Evolutionary conservation across 2,888 invertebrate genomes (phyloP).

Genomic region (Hipparchia semele): DNA sequence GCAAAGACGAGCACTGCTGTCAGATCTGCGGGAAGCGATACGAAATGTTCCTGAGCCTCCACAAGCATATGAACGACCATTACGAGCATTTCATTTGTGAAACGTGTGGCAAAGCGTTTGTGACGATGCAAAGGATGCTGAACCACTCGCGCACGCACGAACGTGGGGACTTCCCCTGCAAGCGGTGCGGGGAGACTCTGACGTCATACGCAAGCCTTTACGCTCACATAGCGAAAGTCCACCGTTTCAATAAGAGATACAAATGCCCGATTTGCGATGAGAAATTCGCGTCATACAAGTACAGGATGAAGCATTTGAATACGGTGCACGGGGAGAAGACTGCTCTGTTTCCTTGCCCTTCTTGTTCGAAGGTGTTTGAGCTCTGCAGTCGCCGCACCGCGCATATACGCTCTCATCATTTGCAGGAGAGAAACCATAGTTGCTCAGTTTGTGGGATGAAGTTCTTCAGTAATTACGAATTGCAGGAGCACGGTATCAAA

Average conservation of each 20-base stretch:
- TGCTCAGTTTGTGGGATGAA: conserved; percentile 80
- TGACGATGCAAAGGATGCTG: conserved; percentile 69
- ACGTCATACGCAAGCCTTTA: conserved; percentile 64
- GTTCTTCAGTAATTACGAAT: conserved; percentile 80
- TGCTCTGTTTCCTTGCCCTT: conserved; percentile 69
- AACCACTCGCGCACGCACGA: conserved; percentile 72
- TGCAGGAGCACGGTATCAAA: conserved; percentile 81
- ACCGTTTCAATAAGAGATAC: conserved; percentile 69
- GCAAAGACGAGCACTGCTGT: conserved; percentile 67
- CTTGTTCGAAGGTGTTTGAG: conserved; percentile 72
- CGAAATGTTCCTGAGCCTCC: conserved; percentile 72
- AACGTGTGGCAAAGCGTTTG: conserved; percentile 74
- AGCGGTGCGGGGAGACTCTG: conserved; percentile 64
- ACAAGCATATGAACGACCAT: conserved; percentile 77
- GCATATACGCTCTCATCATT: conserved; percentile 71
- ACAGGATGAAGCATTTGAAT: conserved; percentile 68
- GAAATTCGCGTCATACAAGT: conserved; percentile 72
- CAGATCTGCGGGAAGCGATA: conserved; percentile 73
- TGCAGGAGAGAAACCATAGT: conserved; percentile 74
- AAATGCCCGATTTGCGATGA: conserved; percentile 77
- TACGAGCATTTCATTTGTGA: conserved; percentile 76
- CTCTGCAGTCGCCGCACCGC: conserved; percentile 71
- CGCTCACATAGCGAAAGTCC: conserved; percentile 68
- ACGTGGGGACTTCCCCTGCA: conserved; percentile 67
- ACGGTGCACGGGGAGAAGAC: conserved; percentile 70